A percentile compares a stretch with the other conserved stretches of the same genome.
These are phyloP conservation scores for Loxodonta africana DNA, from an alignment of 2,113 vertebrate genomes.

Conservation along the genomic window DNA sequence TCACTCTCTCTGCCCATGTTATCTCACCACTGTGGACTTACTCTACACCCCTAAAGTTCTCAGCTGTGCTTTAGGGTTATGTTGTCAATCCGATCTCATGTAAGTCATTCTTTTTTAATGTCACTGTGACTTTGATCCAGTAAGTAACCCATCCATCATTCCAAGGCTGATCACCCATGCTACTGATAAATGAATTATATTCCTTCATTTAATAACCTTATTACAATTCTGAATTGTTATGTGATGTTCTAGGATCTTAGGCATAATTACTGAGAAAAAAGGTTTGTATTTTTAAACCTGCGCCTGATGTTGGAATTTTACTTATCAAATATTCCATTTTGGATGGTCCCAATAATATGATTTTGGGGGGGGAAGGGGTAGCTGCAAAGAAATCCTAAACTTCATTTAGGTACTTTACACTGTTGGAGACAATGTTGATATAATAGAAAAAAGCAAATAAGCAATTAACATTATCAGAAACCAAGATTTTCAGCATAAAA, in stretches of 20 bases:
- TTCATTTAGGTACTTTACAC: neutral
- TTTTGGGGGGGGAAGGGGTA: neutral
- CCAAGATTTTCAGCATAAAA: neutral
- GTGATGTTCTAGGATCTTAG: slow-evolving; percentile 27
- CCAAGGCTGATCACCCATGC: slow-evolving; percentile 20
- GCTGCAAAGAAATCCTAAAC: slow-evolving; percentile 39
- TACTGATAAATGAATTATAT: slow-evolving; percentile 63
- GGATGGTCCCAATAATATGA: neutral
- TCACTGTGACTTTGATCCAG: neutral
- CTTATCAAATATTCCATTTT: neutral
- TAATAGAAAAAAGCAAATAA: neutral
- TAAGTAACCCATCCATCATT: neutral
- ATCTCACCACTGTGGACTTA: too few relatives aligned
- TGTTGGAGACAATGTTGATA: neutral
- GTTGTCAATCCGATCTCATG: too few relatives aligned
- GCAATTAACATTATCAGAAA: slow-evolving; percentile 24
- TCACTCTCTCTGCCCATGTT: too few relatives aligned
- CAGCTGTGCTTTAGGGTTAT: too few relatives aligned
- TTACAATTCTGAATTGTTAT: slow-evolving; percentile 51
- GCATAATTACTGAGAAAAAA: slow-evolving; percentile 23
- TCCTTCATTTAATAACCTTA: slow-evolving; percentile 41
- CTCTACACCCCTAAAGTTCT: too few relatives aligned
- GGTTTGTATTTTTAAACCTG: neutral
- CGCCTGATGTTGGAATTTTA: neutral
- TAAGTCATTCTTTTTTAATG: too few relatives aligned